phyloP scores from a whole-genome alignment of 2,113 vertebrate species.

The Puma concolor region DNA sequence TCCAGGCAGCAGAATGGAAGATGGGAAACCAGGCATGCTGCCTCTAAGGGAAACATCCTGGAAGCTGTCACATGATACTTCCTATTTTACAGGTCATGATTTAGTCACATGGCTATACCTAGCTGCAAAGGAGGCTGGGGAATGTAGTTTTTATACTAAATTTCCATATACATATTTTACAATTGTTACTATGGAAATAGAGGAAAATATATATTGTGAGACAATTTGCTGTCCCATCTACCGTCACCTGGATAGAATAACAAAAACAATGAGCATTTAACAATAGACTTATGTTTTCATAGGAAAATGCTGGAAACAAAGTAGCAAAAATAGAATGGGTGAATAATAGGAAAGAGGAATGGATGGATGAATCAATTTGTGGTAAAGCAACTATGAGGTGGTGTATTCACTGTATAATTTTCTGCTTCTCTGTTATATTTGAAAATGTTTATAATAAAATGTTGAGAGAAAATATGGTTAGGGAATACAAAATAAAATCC shows the following conservation, averaged over 20 bases:
- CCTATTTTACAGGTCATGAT: background rate
- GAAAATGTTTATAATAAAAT: background rate
- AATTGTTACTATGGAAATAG: background rate
- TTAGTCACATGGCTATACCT: background rate
- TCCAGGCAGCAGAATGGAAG: background rate
- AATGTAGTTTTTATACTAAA: background rate
- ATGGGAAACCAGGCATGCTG: background rate
- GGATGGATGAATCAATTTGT: background rate
- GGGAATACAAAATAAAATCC: background rate
- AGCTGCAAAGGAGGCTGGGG: background rate
- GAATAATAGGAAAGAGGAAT: background rate
- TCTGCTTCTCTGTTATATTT: background rate
- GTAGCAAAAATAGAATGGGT: background rate
- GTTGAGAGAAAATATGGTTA: background rate
- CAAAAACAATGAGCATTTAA: background rate
- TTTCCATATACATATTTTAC: background rate
- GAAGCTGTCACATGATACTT: background rate
- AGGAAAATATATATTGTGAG: background rate
- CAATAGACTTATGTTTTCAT: background rate
- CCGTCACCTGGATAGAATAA: background rate
- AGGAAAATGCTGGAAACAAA: constrained; percentile 5
- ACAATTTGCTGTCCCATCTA: background rate
- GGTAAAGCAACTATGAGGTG: background rate
- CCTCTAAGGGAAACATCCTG: background rate
- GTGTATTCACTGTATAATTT: background rate